These are phyloP conservation scores for Steromphala cineraria DNA, from an alignment of 2,888 invertebrate genomes.

Conservation along the genomic window DNA sequence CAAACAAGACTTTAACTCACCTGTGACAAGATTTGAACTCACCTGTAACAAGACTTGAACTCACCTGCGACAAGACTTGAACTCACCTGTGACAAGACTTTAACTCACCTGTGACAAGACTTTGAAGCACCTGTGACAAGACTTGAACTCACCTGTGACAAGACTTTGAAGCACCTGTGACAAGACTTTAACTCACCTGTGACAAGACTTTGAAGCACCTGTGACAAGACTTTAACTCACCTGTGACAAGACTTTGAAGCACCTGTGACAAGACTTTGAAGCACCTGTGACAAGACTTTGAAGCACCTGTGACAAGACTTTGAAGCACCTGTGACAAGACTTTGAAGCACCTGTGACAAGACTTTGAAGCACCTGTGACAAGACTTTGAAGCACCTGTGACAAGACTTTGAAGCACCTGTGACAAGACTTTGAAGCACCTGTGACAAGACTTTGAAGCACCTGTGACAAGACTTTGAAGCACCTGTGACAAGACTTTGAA, in stretches of 20 bases:
- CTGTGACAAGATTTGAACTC: neutral
- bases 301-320: neutral
- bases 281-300: neutral
- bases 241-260: too few relatives aligned
- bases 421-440: neutral
- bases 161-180: neutral
- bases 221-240: constrained; percentile 48
- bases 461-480: neutral
- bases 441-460: neutral
- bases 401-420: neutral
- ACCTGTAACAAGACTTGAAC: too few relatives aligned
- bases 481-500: neutral
- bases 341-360: neutral
- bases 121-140: neutral
- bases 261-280: neutral
- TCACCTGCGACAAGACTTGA: neutral
- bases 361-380: neutral
- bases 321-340: neutral
- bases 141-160: constrained; percentile 81
- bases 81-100: too few relatives aligned
- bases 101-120: too few relatives aligned
- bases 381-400: neutral
- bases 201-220: too few relatives aligned
- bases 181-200: constrained; percentile 79
- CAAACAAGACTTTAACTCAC: too few relatives aligned